These are phyloP conservation scores for Falco naumanni DNA, from an alignment of 2,797 vertebrate genomes.

Conservation along the genomic window DNA sequence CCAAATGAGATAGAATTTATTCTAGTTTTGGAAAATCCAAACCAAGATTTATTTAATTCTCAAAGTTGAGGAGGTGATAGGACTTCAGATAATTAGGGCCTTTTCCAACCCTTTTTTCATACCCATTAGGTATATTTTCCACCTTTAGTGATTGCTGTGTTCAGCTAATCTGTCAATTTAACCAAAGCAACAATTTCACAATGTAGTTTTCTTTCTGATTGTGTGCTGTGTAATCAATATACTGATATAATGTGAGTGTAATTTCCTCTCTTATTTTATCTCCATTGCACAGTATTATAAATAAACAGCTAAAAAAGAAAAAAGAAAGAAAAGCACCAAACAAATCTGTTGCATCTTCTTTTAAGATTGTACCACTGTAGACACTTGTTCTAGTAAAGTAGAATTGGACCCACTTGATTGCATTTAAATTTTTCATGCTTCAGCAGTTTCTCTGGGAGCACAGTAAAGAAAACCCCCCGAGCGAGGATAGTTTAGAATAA, in stretches of 20 bases:
- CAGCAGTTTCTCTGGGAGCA: conserved; percentile 98
- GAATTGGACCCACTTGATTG: conserved; percentile 90
- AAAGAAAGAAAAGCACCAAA: conserved; percentile 80
- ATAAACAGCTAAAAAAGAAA: conserved; percentile 83
- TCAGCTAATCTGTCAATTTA: conserved; percentile 79
- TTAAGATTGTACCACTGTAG: conserved; percentile 95
- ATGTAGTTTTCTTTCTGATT: conserved; percentile 80
- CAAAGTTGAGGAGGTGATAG: neutral
- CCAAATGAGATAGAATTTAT: neutral
- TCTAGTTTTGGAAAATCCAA: neutral
- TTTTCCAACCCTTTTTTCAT: neutral
- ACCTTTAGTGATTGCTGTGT: conserved; percentile 74
- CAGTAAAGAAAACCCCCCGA: conserved; percentile 95
- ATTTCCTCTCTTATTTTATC: conserved; percentile 85
- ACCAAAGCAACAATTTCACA: conserved; percentile 81
- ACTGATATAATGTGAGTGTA: conserved; percentile 82
- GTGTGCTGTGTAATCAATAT: conserved; percentile 83
- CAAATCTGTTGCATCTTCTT: conserved; percentile 91
- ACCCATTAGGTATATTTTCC: conserved; percentile 60
- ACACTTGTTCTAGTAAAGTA: conserved; percentile 96
- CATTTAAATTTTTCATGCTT: conserved; percentile 90
- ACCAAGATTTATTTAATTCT: neutral
- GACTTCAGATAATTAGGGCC: neutral
- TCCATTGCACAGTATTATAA: conserved; percentile 82
- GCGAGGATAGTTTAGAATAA: conserved; percentile 99